Base-by-base conservation (phyloP, 2,797 vertebrate species). In the Pygocentrus nattereri region DNA sequence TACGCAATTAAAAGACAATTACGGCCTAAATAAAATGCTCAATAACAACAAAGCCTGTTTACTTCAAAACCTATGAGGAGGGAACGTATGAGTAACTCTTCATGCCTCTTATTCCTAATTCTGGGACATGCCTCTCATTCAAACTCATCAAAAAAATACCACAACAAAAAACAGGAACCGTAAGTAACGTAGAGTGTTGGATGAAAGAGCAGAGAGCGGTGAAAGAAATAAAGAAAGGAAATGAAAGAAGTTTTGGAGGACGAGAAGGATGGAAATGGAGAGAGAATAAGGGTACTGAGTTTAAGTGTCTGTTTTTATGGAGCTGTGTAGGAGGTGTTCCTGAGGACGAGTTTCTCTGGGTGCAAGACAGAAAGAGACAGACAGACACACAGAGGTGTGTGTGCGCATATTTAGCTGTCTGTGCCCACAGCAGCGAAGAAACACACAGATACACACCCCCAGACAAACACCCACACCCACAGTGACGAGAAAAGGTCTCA, bases 311-410 rank as follows among this genome's bases (percentile, higher is more conserved):
- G 2, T 73, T 47, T 31, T 54, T 27, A 34, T 56, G 56, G 65
- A 47, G 44, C 67, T n/a, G 65, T 71, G 65, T 44, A 71, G 70
- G 70, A 34, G 70, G 70, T 73, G 50, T 38, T 15, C 38, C 23
- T 38, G 27, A 83, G 77, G 61, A n/a, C 6, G 47, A 54, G 70
- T 72, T 25, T 54, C 27, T 30, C 13, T 27, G 12, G 19, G 44
- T 7, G 23, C 15, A 12, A 47, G 38, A 50, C n/a, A n/a, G n/a
- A n/a, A n/a, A n/a, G n/a, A n/a, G n/a, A n/a, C n/a, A n/a, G 38
- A 27, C 19, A n/a, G n/a, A n/a, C n/a, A n/a, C n/a, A 54, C 12
- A 79, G 16, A 18, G 18, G 68, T 19, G 18, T 1, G 52, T 18
- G 25, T 54, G 52, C 18, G 50, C 27, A 50, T 61, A 31, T 58